These are phyloP conservation scores for Euwallacea fornicatus DNA, from an alignment of 1,140 invertebrate genomes.

Conservation along the genomic window DNA sequence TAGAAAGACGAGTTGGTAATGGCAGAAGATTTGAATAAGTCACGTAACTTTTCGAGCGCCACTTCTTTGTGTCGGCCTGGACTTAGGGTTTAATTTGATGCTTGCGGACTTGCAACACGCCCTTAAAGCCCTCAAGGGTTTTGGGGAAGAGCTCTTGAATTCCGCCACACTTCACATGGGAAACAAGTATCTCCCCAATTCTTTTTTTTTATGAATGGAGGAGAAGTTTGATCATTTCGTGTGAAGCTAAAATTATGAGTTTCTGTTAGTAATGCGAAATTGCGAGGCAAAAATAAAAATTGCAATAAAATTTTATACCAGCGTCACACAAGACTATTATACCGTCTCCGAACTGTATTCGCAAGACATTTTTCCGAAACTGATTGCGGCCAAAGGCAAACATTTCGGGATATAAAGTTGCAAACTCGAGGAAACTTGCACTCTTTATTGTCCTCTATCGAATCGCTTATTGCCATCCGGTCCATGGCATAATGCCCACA, in stretches of 20 bases:
- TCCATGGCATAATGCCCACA: not conserved
- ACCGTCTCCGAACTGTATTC: constrained; percentile 17
- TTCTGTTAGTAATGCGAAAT: no score
- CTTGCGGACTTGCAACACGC: constrained; percentile 14
- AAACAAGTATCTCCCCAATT: not conserved
- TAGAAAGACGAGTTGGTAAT: not conserved
- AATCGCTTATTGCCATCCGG: constrained; percentile 18
- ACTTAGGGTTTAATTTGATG: constrained; percentile 15
- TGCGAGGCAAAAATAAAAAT: constrained; percentile 6
- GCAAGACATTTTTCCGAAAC: constrained; percentile 19
- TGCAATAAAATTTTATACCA: constrained; percentile 23
- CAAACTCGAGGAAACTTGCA: constrained; percentile 17
- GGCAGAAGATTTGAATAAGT: constrained; percentile 12
- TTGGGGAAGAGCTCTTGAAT: not conserved
- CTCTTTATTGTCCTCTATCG: constrained; percentile 14
- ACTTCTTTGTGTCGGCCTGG: constrained; percentile 17
- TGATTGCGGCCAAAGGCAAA: constrained; percentile 20
- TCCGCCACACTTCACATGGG: constrained; percentile 2
- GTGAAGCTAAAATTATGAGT: no score
- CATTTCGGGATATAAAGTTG: constrained; percentile 21
- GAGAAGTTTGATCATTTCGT: no score
- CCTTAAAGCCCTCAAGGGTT: constrained; percentile 6
- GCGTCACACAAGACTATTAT: constrained; percentile 12
- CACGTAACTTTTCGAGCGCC: constrained; percentile 6
- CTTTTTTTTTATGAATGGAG: not conserved